Base-by-base conservation (phyloP, 2,113 vertebrate genomes). In the Oenanthe melanoleuca region DNA sequence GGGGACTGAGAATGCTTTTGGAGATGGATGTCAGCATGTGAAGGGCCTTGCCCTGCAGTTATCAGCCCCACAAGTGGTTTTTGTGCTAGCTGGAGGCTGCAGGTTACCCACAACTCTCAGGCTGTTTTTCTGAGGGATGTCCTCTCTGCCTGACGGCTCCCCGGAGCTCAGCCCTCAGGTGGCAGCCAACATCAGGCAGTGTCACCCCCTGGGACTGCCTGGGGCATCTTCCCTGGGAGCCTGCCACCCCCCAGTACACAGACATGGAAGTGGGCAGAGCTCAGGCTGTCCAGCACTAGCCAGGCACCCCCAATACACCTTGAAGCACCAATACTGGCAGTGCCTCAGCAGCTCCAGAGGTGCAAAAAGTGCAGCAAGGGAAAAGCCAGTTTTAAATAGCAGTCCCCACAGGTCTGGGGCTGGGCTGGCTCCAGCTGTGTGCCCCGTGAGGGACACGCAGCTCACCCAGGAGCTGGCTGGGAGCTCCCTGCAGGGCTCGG, bases 321-420 rank as follows among this genome's bases (percentile, higher is more conserved):
- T 17, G 42, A 42, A 42, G 16, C 42, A 42, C 42, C 42, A 17
- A 61, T 4, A 12, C 14, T 11, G 26, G n/a, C 37, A 80, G 45
- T 7, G 20, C 55, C 75, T 64, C 6, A 24, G 71, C 44, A 83
- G 33, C 61, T 89, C 34, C 34, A 28, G n/a, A 81, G 59, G 19
- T 40, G 45, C 73, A 63, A 12, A 14, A 88, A 66, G 12, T 0
- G 0, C 69, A 89, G 67, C 34, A 14, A 80, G 9, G n/a, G 26
- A 75, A 61, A 31, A 66, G 14, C 5, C 56, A 37, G 29, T 31
- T 59, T 44, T 37, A 80, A 67, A 66, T 1, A 22, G 4, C 34
- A 80, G 33, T 25, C 6, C 42, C n/a, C 1, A 2, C 1, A 3
- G 2, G 2, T n/a, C 45, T 50, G 9, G 12, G 42, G 26, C 64